Conservation (phyloP, 1,140 invertebrate species). For the Drosophila punjabiensis region DNA sequence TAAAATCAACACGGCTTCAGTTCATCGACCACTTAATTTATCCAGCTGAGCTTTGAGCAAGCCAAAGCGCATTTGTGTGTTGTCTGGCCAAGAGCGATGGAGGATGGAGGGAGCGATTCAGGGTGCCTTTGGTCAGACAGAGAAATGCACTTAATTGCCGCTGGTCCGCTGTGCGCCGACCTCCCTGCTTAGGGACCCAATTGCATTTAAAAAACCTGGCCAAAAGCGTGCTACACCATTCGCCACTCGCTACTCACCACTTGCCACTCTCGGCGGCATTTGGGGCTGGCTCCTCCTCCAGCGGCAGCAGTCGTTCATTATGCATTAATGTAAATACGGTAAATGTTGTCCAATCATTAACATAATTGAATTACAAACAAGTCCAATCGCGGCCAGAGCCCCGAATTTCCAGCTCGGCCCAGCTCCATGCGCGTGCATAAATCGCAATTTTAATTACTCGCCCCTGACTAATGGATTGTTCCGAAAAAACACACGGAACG, state of each 20-base stretch:
- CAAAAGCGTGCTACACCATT: slow-evolving; percentile 41
- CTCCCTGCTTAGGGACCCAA: slow-evolving; percentile 11
- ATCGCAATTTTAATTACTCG: slow-evolving; percentile 83
- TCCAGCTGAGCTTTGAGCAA: slow-evolving; percentile 83
- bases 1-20: slow-evolving; percentile 84
- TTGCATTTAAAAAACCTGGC: slow-evolving; percentile 57
- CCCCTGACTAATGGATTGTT: slow-evolving; percentile 76
- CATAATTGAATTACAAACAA: slow-evolving; percentile 85
- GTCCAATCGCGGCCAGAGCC: slow-evolving; percentile 31
- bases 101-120: slow-evolving; percentile 13
- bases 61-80: slow-evolving; percentile 77
- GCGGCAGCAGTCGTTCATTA: slow-evolving; percentile 76
- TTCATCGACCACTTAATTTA: slow-evolving; percentile 85
- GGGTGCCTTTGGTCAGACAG: slow-evolving; percentile 81
- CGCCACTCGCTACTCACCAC: not conserved
- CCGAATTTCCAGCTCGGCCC: slow-evolving; percentile 44
- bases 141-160: slow-evolving; percentile 83
- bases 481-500: slow-evolving; percentile 30
- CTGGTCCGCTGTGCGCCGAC: slow-evolving; percentile 34
- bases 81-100: slow-evolving; percentile 40
- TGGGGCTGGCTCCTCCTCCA: slow-evolving; percentile 19
- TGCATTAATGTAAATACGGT: slow-evolving; percentile 85
- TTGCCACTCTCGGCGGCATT: slow-evolving; percentile 23
- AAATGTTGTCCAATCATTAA: slow-evolving; percentile 85
- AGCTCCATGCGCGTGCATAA: slow-evolving; percentile 69